Conservation (phyloP, 2,888 invertebrate species). For the Aplocera efformata region DNA sequence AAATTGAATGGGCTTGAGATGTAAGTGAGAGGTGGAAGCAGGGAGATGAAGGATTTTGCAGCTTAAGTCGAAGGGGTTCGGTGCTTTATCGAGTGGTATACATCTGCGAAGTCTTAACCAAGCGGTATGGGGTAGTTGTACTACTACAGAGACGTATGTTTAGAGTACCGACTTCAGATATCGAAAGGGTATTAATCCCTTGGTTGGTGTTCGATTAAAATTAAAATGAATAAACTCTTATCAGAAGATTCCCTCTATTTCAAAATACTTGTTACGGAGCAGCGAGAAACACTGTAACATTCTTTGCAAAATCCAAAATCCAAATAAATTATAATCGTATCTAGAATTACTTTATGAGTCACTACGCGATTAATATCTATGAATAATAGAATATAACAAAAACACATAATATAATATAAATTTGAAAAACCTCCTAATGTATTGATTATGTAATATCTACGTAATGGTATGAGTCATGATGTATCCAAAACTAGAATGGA, state of each 20-base stretch:
- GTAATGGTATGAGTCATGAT: constrained; percentile 32
- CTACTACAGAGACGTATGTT: constrained; percentile 28
- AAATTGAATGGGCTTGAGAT: constrained; percentile 63
- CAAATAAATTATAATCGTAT: too few species aligned
- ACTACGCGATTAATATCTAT: too few species aligned
- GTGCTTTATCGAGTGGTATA: constrained; percentile 35
- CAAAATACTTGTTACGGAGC: too few species aligned
- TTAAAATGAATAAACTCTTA: too few species aligned
- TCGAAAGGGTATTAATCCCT: not conserved
- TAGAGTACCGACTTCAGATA: constrained; percentile 8
- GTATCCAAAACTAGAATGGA: constrained; percentile 1
- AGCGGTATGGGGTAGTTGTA: constrained; percentile 51
- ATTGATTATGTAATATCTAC: constrained; percentile 22
- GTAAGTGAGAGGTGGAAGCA: constrained; percentile 43
- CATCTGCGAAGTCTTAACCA: constrained; percentile 32
- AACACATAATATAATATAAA: too few species aligned
- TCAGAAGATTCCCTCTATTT: too few species aligned
- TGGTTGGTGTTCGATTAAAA: too few species aligned
- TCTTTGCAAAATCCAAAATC: too few species aligned
- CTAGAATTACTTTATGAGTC: too few species aligned
- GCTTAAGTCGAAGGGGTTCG: constrained; percentile 31
- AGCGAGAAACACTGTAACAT: too few species aligned
- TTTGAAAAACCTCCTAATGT: constrained; percentile 6
- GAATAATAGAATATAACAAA: too few species aligned
- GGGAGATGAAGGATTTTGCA: constrained; percentile 22